phyloP scores from a whole-genome alignment of 2,888 invertebrate genomes.

The Ganaspis brasiliensis region DNA sequence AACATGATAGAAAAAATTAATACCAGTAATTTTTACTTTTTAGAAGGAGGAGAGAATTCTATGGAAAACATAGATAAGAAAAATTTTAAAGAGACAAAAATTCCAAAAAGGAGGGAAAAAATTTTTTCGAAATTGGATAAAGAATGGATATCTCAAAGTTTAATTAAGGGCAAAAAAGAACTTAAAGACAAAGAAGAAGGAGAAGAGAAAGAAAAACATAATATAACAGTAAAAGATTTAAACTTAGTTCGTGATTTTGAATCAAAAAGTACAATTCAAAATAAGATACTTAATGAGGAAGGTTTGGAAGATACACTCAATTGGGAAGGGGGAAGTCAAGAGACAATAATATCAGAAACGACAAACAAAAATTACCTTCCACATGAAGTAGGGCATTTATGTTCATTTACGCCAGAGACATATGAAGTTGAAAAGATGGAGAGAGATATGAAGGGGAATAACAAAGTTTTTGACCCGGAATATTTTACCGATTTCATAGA shows the following conservation, averaged over 20 bases:
- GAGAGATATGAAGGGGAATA: conserved; percentile 47
- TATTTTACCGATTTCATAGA: conserved; percentile 52
- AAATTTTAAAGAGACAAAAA: background rate
- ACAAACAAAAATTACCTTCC: conserved; percentile 6
- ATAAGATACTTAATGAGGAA: too few species aligned
- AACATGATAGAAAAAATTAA: background rate
- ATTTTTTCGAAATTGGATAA: conserved; percentile 30
- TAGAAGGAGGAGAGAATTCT: background rate
- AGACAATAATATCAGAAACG: background rate
- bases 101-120: background rate
- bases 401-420: too few species aligned
- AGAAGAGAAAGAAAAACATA: background rate
- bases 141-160: conserved; percentile 22
- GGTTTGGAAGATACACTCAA: too few species aligned
- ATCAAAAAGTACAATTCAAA: too few species aligned
- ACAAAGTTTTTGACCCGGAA: too few species aligned
- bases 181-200: conserved; percentile 39
- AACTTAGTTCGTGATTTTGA: too few species aligned
- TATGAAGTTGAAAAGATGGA: conserved; percentile 30
- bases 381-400: too few species aligned
- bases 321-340: too few species aligned
- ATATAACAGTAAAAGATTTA: too few species aligned
- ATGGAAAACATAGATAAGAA: background rate
- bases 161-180: conserved; percentile 42
- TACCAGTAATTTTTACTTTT: background rate